A percentile compares a stretch with the other conserved stretches of the same genome.
Evolutionary conservation across 2,888 invertebrate genomes (phyloP).

Genomic region (Aricia artaxerxes): DNA sequence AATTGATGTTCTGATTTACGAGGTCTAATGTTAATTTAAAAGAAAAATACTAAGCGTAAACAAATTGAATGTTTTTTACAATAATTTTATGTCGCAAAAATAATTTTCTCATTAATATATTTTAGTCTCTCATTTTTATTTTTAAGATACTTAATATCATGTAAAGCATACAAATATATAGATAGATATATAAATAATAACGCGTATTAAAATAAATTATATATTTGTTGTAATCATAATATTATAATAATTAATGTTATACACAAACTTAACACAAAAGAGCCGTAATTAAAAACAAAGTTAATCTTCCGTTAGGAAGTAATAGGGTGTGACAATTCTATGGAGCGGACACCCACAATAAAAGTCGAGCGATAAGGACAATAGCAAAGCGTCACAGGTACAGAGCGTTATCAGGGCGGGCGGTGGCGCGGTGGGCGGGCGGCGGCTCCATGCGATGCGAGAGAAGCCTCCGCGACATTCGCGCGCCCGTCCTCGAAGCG

Average conservation of each 20-base stretch:
- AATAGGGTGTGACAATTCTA: constrained; percentile 34
- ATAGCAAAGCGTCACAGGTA: constrained; percentile 47
- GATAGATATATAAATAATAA: no score
- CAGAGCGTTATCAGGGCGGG: constrained; percentile 46
- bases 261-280: background rate
- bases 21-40: no score
- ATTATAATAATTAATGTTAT: no score
- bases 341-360: constrained; percentile 31
- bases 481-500: constrained; percentile 67
- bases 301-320: background rate
- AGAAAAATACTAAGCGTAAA: no score
- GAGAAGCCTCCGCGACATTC: constrained; percentile 62
- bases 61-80: background rate
- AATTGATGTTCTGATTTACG: no score
- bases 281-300: constrained; percentile 1
- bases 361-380: constrained; percentile 44
- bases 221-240: no score
- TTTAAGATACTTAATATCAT: no score
- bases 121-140: no score
- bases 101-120: no score
- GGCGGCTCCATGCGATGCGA: constrained; percentile 49
- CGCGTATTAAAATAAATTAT: no score
- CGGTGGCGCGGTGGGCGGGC: constrained; percentile 45
- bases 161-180: no score
- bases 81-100: no score